phyloP scores from a whole-genome alignment of 2,888 invertebrate genomes.

The Lasioglossum malachurum region DNA sequence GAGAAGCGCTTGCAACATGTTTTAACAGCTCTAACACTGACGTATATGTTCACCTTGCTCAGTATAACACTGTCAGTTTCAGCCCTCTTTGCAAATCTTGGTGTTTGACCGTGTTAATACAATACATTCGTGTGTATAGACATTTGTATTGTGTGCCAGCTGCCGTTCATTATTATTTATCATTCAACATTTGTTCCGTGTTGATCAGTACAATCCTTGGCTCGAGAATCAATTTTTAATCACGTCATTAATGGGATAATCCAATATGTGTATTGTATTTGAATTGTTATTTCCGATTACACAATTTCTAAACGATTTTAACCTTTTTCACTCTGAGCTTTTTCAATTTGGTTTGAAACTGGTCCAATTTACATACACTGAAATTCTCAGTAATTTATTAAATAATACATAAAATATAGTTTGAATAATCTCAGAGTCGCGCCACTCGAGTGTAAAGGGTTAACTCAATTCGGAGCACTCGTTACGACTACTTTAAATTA shows the following conservation, averaged over 20 bases:
- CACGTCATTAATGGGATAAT: neutral
- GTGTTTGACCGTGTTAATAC: slow-evolving; percentile 57
- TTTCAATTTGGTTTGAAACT: neutral
- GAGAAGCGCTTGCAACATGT: slow-evolving; percentile 61
- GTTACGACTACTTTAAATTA: neutral
- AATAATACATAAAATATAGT: neutral
- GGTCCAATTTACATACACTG: neutral
- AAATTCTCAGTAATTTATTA: neutral
- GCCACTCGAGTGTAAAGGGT: neutral
- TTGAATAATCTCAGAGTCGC: neutral
- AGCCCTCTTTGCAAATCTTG: slow-evolving; percentile 77
- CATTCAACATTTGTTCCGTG: neutral
- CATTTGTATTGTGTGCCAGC: neutral
- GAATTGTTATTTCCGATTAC: neutral
- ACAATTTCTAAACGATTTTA: no score
- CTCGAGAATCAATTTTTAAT: neutral
- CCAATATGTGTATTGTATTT: no score
- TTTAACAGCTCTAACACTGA: slow-evolving; percentile 82
- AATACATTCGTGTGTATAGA: neutral
- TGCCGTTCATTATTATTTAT: neutral
- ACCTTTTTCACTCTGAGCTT: neutral
- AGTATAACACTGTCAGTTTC: slow-evolving; percentile 85
- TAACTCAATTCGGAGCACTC: neutral
- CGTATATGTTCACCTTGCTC: slow-evolving; percentile 85
- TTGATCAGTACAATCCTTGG: neutral